Evolutionary conservation across 2,797 vertebrate genomes (phyloP), one percentile per base, ranked within the genome.

Genomic region (Pteronotus mesoamericanus): DNA sequence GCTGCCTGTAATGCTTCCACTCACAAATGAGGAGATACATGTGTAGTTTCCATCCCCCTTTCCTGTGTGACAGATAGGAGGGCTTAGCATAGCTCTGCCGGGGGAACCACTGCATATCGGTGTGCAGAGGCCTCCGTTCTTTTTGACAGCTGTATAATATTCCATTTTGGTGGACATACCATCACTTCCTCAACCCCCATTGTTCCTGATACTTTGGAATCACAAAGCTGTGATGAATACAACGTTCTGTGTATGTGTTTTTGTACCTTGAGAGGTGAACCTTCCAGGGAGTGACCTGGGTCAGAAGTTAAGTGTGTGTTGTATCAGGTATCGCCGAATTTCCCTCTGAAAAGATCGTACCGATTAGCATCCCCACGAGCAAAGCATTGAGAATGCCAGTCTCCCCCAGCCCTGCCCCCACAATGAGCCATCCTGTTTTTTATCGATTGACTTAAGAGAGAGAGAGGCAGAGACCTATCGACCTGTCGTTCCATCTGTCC

Each of bases 401-500:
- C 32, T 37, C 57, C 42, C 69, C 29, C 39, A 29, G 19, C 48
- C 48, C 84, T 77, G 34, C 0, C 16, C 26, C 48, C 48, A 44
- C n/a, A 4, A 15, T 0, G 4, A 1, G 5, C 26, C 8, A 5
- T 14, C 14, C 37, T n/a, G 24, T 32, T 68, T 16, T 55, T 22
- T 14, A 29, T 29, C 59, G 29, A 59, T 59, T 5, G 3, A 59
- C 29, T 21, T 59, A 26, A 29, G 26, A 59, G 57, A 57, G 57
- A 59, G 57, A 59, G 24, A 59, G 57, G 59, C 57, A 59, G 11
- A 59, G 26, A 59, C 57, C 59, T 57, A 59, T 2, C 14, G 24
- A 29, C 6, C 11, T 29, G 24, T 59, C 59, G 24, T 59, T 26
- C 24, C 10, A 59, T 26, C 59, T 14, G 8, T 14, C 6, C 0